These are phyloP conservation scores for Melanostigma gelatinosum DNA, from an alignment of 2,113 vertebrate genomes.

Conservation along the genomic window DNA sequence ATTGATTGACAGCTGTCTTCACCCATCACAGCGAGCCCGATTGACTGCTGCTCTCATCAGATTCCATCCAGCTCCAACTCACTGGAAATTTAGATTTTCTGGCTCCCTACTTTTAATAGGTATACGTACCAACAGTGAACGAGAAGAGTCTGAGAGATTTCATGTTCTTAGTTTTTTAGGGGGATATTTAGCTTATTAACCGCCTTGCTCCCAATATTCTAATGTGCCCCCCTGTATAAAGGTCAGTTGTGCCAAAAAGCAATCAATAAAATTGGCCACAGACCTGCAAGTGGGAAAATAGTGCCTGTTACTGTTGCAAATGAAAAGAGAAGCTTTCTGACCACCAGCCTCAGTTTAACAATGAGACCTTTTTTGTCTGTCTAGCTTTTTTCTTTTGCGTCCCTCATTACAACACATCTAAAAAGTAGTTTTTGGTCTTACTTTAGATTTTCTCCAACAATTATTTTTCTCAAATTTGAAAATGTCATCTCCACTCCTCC, in stretches of 20 bases:
- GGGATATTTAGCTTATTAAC: constrained; percentile 3
- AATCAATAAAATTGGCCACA: neutral
- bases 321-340: constrained; percentile 29
- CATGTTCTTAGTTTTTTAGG: neutral
- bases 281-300: constrained; percentile 2
- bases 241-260: neutral
- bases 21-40: neutral
- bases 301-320: neutral
- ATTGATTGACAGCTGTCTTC: constrained; percentile 12
- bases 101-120: neutral
- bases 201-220: neutral
- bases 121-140: neutral
- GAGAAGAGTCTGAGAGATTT: neutral
- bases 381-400: too few relatives aligned
- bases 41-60: neutral
- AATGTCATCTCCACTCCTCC: constrained; percentile 53
- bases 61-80: constrained; percentile 1
- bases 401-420: constrained; percentile 14
- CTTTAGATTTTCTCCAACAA: constrained; percentile 14
- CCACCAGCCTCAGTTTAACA: constrained; percentile 17
- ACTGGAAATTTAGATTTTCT: constrained; percentile 4
- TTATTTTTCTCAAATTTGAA: constrained; percentile 41
- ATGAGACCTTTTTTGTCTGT: constrained; percentile 10
- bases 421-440: neutral
- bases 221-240: neutral